These are phyloP conservation scores for Archocentrus centrarchus DNA, from an alignment of 2,113 vertebrate genomes.

Conservation along the genomic window DNA sequence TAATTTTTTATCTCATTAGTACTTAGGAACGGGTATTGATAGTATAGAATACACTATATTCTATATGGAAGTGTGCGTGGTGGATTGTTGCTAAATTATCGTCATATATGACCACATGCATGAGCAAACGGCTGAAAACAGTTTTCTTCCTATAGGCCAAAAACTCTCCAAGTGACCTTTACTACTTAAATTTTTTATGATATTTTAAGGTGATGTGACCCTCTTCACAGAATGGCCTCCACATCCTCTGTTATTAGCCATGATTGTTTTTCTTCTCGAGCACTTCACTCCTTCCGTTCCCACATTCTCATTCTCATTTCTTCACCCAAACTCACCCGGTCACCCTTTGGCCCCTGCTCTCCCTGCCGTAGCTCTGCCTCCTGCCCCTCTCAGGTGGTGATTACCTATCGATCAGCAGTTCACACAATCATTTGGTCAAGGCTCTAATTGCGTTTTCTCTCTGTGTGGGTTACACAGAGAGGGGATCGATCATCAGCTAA, in stretches of 20 bases:
- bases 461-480: slow-evolving; percentile 48
- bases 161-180: not conserved
- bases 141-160: not conserved
- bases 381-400: slow-evolving; percentile 70
- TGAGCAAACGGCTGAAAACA: not conserved
- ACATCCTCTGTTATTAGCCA: not conserved
- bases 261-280: not conserved
- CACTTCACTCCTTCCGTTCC: not conserved
- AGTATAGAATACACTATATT: not conserved
- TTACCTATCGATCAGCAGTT: slow-evolving; percentile 75
- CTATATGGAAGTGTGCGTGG: not conserved
- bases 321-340: slow-evolving; percentile 33
- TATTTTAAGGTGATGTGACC: slow-evolving; percentile 10
- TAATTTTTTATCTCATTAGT: not conserved
- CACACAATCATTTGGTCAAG: slow-evolving; percentile 74
- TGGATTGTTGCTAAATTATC: not conserved
- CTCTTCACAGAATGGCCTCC: not conserved
- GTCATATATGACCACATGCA: too few relatives aligned
- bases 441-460: slow-evolving; percentile 79
- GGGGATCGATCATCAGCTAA: slow-evolving; percentile 74
- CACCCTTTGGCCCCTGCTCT: slow-evolving; percentile 15
- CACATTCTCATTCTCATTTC: not conserved
- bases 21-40: not conserved
- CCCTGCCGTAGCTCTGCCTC: slow-evolving; percentile 5
- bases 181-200: slow-evolving; percentile 2